phyloP scores from a whole-genome alignment of 2,113 vertebrate species.

The Hippolais icterina region DNA sequence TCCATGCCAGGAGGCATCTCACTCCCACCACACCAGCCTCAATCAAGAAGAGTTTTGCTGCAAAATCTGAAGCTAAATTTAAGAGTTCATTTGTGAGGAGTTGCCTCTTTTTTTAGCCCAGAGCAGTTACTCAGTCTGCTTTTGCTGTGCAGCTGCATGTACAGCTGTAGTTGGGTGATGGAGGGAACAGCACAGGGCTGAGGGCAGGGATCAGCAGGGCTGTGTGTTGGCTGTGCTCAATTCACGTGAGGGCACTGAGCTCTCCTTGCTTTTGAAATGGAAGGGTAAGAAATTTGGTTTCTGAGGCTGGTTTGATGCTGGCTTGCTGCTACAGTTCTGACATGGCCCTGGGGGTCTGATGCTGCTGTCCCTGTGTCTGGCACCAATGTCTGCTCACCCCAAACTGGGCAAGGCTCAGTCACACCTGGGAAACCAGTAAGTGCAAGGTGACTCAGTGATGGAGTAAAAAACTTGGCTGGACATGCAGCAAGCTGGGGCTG shows the following conservation, averaged over 20 bases:
- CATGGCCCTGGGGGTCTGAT: not conserved
- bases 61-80: constrained; percentile 15
- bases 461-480: not conserved
- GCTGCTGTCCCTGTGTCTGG: not conserved
- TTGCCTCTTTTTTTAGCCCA: constrained; percentile 13
- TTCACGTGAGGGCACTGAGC: not conserved
- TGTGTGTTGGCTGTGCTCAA: not conserved
- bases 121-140: not conserved
- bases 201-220: not conserved
- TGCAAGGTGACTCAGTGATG: not conserved
- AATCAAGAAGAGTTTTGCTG: not conserved
- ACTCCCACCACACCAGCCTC: not conserved
- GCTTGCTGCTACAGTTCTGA: not conserved
- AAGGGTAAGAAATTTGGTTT: not conserved
- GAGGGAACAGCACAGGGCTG: not conserved
- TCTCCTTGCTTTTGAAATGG: not conserved
- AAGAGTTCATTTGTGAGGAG: not conserved
- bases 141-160: not conserved
- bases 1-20: not conserved
- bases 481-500: not conserved
- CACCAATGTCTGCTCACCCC: not conserved
- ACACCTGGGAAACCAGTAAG: not conserved
- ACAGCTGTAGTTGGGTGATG: not conserved
- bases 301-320: not conserved
- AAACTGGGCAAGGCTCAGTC: not conserved